Evolutionary conservation across 2,113 vertebrate species (phyloP).

Genomic region (Austrofundulus limnaeus): DNA sequence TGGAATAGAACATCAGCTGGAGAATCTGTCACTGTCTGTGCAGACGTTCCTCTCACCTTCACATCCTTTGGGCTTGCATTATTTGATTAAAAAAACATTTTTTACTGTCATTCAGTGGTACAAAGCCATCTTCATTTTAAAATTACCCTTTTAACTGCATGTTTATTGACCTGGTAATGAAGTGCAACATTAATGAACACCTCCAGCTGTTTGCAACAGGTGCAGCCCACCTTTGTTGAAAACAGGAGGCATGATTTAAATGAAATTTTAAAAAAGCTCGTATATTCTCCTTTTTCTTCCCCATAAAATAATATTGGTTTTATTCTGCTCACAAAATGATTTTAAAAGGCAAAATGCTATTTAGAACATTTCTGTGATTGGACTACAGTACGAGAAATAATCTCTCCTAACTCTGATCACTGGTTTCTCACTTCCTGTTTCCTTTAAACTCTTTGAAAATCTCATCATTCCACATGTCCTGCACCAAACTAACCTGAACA

Average conservation of each 20-base stretch:
- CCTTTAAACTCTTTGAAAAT: not conserved
- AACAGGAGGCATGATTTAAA: not conserved
- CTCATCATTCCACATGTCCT: constrained; percentile 12
- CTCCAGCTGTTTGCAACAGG: not conserved
- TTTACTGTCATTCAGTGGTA: no score
- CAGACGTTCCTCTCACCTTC: not conserved
- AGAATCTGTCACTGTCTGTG: not conserved
- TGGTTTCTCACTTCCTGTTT: not conserved
- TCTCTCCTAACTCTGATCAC: not conserved
- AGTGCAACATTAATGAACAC: not conserved
- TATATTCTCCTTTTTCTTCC: not conserved
- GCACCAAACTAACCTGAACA: constrained; percentile 25
- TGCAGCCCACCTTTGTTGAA: not conserved
- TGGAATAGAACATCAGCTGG: constrained; percentile 24
- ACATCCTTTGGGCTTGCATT: not conserved
- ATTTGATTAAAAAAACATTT: no score
- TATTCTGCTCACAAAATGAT: not conserved
- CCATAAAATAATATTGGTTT: not conserved
- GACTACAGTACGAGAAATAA: not conserved
- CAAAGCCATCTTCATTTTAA: no score
- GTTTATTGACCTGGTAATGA: no score
- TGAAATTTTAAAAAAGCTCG: not conserved
- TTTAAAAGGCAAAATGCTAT: not conserved
- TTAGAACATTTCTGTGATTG: not conserved
- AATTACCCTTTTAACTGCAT: not conserved